Conservation (phyloP, 1,140 invertebrate genomes). For the Drosophila ambigua region DNA sequence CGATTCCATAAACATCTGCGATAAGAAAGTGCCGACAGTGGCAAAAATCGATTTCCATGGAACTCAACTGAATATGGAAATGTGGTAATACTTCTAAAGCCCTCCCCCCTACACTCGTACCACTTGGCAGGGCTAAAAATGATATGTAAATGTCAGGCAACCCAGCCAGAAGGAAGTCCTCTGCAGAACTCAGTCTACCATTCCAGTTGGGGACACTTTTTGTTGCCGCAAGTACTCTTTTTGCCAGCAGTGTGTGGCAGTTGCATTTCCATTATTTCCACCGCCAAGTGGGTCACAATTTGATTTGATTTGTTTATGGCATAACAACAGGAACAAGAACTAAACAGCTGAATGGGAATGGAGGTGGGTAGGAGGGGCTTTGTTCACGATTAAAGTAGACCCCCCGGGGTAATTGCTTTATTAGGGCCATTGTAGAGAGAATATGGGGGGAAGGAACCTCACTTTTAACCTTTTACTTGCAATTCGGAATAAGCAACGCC, state of each 20-base stretch:
- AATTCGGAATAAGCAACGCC: neutral
- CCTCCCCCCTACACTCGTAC: neutral
- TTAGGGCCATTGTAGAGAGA: slow-evolving; percentile 11
- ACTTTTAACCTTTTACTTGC: slow-evolving; percentile 30
- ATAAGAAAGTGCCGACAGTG: slow-evolving; percentile 15
- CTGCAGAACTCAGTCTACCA: slow-evolving; percentile 2
- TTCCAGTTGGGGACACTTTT: slow-evolving; percentile 35
- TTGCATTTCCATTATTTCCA: slow-evolving; percentile 18
- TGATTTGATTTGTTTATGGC: slow-evolving; percentile 75
- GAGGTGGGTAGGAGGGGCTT: neutral
- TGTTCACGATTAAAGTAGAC: slow-evolving; percentile 9
- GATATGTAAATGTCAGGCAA: slow-evolving; percentile 59
- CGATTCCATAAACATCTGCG: neutral
- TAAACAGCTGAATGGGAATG: neutral
- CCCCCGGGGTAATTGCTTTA: slow-evolving; percentile 14
- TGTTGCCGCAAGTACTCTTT: slow-evolving; percentile 22
- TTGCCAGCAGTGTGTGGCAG: slow-evolving; percentile 17
- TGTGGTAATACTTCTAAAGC: neutral
- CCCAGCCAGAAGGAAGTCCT: slow-evolving; percentile 12
- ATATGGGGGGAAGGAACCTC: neutral
- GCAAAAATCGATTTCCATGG: slow-evolving; percentile 30
- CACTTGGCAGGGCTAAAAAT: neutral
- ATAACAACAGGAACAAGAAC: slow-evolving; percentile 35
- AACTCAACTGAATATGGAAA: neutral
- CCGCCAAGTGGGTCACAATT: slow-evolving; percentile 70